Evolutionary conservation across 2,797 vertebrate genomes (phyloP), one percentile per base, ranked within the genome.

Genomic region (Macropus fuliginosus): DNA sequence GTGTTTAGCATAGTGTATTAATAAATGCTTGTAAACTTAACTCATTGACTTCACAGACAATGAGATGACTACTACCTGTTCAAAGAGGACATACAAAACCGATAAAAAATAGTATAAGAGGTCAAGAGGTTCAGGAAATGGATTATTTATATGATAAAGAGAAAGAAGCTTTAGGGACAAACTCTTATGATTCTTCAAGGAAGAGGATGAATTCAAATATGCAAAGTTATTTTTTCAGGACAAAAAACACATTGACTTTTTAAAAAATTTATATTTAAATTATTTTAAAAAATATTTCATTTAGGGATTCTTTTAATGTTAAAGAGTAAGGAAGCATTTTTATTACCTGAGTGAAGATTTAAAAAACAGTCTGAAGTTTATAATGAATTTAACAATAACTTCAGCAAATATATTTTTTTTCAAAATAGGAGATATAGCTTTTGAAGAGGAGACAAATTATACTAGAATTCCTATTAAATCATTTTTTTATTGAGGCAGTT

Each of bases 51-150:
- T 81, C 2, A 46, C 11, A 46, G 74, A 8, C 40, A 24, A 81
- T 46, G 29, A 81, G 0, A 4, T 46, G n/a, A 81, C 74, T 10
- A 81, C 40, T 81, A 24, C 27, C 40, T 90, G 93, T 50, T 96
- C 96, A 87, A 95, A 95, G 92, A 40, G 31, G 92, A 95, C 54
- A 16, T 31, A 56, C 56, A 89, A 91, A 95, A 92, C 9, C 93
- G 95, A 94, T 55, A n/a, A 21, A 62, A 81, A 6, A 1, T 54
- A 10, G 54, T 92, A 62, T 57, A 90, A 92, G 50, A 28, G 27
- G 21, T 31, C n/a, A 46, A 81, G n/a, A 81, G 21, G 40, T 3
- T 13, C 55, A 29, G 14, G 24, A 34, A 62, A 9, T 28, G 28
- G 94, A 94, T 29, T 92, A 55, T 91, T 95, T 92, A 57, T 54